phyloP scores from a whole-genome alignment of 2,113 vertebrate species.

The Candoia aspera region DNA sequence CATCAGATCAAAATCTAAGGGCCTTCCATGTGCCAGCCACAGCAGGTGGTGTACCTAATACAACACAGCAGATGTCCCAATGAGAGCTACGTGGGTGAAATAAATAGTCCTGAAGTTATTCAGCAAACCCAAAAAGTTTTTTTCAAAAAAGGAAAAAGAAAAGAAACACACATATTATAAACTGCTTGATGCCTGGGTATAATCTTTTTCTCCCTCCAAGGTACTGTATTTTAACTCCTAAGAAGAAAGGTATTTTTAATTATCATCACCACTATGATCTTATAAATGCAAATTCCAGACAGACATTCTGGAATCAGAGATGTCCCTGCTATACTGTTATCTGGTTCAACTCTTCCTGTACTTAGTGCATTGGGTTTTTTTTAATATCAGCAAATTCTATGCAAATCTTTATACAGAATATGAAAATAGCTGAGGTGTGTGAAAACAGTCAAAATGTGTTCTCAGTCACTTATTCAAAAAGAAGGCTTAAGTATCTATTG shows the following conservation, averaged over 20 bases:
- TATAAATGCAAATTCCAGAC: background rate
- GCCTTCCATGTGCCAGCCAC: conserved; percentile 21
- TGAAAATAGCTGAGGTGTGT: background rate
- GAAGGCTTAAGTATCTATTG: background rate
- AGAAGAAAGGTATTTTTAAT: background rate
- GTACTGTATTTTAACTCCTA: background rate
- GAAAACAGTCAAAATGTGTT: background rate
- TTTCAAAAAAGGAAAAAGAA: background rate
- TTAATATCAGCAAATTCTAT: background rate
- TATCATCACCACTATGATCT: background rate
- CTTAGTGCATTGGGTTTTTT: background rate
- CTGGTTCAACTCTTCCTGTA: background rate
- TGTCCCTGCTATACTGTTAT: background rate
- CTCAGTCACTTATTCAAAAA: background rate
- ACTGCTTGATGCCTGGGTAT: background rate
- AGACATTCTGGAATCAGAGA: background rate
- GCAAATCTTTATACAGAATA: background rate
- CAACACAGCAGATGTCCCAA: conserved; percentile 26
- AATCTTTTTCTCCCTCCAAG: background rate
- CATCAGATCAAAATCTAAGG: background rate
- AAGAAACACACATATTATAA: background rate
- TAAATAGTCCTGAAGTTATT: conserved; percentile 3
- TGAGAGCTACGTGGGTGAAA: conserved; percentile 25
- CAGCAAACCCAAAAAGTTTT: background rate
- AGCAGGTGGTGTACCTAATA: conserved; percentile 14